Evolutionary conservation across 1,140 invertebrate species (phyloP).

Genomic region (Leptinotarsa defecta): DNA sequence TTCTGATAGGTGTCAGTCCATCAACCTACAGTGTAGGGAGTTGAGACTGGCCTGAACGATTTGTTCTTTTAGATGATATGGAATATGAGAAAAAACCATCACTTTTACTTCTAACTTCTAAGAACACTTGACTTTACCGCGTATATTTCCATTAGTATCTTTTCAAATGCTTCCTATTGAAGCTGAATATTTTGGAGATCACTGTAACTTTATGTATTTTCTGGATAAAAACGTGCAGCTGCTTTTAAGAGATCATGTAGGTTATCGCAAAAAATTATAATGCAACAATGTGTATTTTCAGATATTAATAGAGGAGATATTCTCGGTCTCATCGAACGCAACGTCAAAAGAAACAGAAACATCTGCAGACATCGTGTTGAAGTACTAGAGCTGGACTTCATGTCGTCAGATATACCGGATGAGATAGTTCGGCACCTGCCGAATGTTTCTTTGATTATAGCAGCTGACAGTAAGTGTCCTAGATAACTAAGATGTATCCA

Average conservation of each 20-base stretch:
- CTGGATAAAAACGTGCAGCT: neutral
- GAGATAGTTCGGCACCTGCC: conserved; percentile 61
- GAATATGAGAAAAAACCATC: too few relatives aligned
- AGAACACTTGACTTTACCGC: too few relatives aligned
- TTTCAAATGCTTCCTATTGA: too few relatives aligned
- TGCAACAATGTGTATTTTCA: conserved; percentile 56
- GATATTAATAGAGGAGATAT: conserved; percentile 79
- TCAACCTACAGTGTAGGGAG: too few relatives aligned
- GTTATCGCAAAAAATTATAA: neutral
- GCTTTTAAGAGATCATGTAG: neutral
- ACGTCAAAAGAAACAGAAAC: conserved; percentile 68
- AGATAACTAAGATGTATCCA: neutral
- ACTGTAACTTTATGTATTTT: too few relatives aligned
- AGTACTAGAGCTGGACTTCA: conserved; percentile 71
- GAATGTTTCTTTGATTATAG: conserved; percentile 68
- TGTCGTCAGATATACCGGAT: conserved; percentile 57
- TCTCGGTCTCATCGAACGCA: conserved; percentile 71
- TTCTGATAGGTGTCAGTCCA: too few relatives aligned
- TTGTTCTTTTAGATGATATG: too few relatives aligned
- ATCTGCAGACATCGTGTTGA: conserved; percentile 60
- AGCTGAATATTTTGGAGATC: too few relatives aligned
- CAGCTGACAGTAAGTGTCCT: conserved; percentile 72
- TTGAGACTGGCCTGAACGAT: too few relatives aligned
- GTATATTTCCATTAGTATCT: too few relatives aligned
- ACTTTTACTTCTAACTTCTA: too few relatives aligned